These are phyloP conservation scores for Molossus alvarezi DNA, from an alignment of 2,797 vertebrate species.

Conservation along the genomic window DNA sequence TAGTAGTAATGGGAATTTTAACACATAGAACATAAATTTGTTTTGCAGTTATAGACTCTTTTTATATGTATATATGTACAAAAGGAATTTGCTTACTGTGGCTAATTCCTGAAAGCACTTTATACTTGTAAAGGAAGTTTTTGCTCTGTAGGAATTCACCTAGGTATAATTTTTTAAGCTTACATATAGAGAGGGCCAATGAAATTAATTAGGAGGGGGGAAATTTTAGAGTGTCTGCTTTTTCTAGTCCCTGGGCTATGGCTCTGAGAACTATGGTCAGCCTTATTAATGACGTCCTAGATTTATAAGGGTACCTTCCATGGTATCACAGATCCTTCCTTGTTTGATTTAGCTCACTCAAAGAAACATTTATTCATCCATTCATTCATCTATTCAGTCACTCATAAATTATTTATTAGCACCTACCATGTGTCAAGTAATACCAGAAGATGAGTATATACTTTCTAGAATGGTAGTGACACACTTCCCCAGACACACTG, in stretches of 20 bases:
- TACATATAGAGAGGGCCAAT: neutral
- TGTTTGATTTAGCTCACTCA: constrained; percentile 54
- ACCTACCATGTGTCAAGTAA: neutral
- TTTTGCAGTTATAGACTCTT: constrained; percentile 36
- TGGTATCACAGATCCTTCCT: constrained; percentile 11
- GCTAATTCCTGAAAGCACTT: constrained; percentile 36
- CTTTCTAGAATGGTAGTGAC: constrained; percentile 39
- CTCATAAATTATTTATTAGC: constrained; percentile 41
- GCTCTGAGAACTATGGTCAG: neutral
- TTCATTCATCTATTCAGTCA: neutral
- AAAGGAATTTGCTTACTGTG: constrained; percentile 45
- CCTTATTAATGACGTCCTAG: constrained; percentile 16
- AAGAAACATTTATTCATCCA: constrained; percentile 26
- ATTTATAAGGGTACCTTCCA: neutral
- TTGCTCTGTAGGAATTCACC: constrained; percentile 31
- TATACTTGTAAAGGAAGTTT: constrained; percentile 46
- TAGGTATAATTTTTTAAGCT: constrained; percentile 39
- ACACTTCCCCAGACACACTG: neutral
- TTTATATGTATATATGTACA: constrained; percentile 4
- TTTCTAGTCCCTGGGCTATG: neutral
- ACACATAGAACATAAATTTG: constrained; percentile 35
- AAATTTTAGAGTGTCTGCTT: constrained; percentile 12
- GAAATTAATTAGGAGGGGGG: constrained; percentile 39
- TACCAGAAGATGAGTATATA: constrained; percentile 42
- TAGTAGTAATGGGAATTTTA: constrained; percentile 15